Evolutionary conservation across 2,113 vertebrate species (phyloP).

Genomic region (Zeus faber): DNA sequence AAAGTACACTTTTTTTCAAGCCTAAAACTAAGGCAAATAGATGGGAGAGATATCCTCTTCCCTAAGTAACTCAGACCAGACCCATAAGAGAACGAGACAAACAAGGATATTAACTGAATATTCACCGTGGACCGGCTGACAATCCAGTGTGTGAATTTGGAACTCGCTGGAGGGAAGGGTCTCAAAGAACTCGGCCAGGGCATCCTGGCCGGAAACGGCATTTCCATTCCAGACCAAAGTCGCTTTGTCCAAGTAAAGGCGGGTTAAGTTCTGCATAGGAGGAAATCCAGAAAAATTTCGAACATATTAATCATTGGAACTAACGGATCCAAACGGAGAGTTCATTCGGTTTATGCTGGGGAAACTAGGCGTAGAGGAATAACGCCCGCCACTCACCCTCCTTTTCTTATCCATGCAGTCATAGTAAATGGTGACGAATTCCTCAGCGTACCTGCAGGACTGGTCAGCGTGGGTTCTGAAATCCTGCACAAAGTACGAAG

Average conservation of each 20-base stretch:
- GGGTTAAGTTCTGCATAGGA: constrained; percentile 79
- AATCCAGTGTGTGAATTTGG: constrained; percentile 88
- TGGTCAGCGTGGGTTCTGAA: constrained; percentile 92
- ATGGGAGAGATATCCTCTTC: no score
- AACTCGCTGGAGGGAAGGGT: constrained; percentile 95
- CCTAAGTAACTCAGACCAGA: no score
- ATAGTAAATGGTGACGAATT: constrained; percentile 96
- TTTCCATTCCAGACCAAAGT: constrained; percentile 98
- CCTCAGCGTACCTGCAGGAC: constrained; percentile 93
- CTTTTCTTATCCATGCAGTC: constrained; percentile 97
- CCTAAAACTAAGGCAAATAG: no score
- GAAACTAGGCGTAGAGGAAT: not conserved
- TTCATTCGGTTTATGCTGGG: no score
- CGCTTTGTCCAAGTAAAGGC: constrained; percentile 92
- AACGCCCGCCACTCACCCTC: constrained; percentile 71
- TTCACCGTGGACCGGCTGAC: constrained; percentile 94
- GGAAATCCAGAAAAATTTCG: not conserved
- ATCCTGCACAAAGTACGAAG: constrained; percentile 73
- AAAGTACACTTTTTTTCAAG: no score
- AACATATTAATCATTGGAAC: no score
- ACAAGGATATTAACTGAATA: not conserved
- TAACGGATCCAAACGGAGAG: no score
- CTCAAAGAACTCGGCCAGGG: constrained; percentile 91
- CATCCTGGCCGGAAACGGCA: constrained; percentile 86
- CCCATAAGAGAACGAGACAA: constrained; percentile 33